Evolutionary conservation across 2,113 vertebrate genomes (phyloP).

Genomic region (Rhynchopsitta pachyrhyncha): DNA sequence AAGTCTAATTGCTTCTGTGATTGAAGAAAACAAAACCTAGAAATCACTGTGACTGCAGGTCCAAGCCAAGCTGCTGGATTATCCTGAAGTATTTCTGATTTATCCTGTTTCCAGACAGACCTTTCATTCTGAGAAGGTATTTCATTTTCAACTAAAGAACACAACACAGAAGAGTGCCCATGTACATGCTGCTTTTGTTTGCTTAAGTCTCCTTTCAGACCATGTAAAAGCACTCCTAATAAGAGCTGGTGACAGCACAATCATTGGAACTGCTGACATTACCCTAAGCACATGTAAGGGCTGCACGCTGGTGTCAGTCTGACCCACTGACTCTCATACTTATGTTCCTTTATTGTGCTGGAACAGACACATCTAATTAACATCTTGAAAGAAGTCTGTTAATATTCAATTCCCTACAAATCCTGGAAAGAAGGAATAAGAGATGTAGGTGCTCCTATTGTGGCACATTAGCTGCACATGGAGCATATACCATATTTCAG

Average conservation of each 20-base stretch:
- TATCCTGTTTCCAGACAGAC: background rate
- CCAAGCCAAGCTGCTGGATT: background rate
- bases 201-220: background rate
- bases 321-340: background rate
- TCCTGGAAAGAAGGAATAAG: background rate
- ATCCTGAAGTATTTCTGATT: background rate
- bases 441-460: background rate
- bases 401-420: background rate
- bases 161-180: background rate
- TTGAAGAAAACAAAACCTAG: background rate
- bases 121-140: background rate
- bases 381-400: background rate
- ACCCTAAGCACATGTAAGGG: background rate
- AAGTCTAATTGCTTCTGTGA: conserved; percentile 10
- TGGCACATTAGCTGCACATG: background rate
- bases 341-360: background rate
- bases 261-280: background rate
- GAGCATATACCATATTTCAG: background rate
- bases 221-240: background rate
- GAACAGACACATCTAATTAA: background rate
- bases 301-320: background rate
- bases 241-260: background rate
- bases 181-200: background rate
- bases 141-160: background rate
- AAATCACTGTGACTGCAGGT: background rate